Evolutionary conservation across 1,140 invertebrate species (phyloP), one percentile per base, ranked within the genome.

Genomic region (Drosophila gunungcola): DNA sequence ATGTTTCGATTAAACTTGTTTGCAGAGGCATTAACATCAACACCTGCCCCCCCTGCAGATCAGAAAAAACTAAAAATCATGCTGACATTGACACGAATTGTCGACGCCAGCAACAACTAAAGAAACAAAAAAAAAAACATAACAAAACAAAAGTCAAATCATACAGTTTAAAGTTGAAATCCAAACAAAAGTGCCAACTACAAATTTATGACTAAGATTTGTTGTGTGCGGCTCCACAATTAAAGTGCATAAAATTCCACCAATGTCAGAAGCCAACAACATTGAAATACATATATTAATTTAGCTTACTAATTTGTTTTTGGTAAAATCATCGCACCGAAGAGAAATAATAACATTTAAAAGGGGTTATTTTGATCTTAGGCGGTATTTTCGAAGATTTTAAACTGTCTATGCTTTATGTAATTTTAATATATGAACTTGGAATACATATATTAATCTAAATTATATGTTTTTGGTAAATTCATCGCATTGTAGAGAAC

Each of bases 71-170:
- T 48, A 60, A 77, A 52, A 83, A 89, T 88, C 79, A 88, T 51
- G 83, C 83, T 88, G 83, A 88, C 83, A 88, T 88, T 88, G 83
- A 88, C 83, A 88, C 83, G 84, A 88, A 88, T 88, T 88, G 83
- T 77, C 65, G 73, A 36, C 62, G 67, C 34, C 76, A 88, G 72
- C 79, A 68, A 64, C 48, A 51, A 51, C 27, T 51, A 16, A 36
- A 41, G 29, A 48, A 39, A 16, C 51, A 34, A 57, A 70, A 53
- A 68, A 27, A 21, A 49, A 32, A 42, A 38, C 10, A 57, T 42
- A 57, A 52, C 56, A 69, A 70, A 48, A 53, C 38, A 73, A 48
- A 73, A 54, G 57, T 55, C 64, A 68, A 68, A 68, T 65, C 64
- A 70, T 49, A 79, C 61, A 69, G 79, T 83, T 78, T 86, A 80